A percentile compares a stretch with the other conserved stretches of the same genome.
These are phyloP conservation scores for Drosophila anomelani DNA, from an alignment of 2,888 invertebrate genomes.

Conservation along the genomic window DNA sequence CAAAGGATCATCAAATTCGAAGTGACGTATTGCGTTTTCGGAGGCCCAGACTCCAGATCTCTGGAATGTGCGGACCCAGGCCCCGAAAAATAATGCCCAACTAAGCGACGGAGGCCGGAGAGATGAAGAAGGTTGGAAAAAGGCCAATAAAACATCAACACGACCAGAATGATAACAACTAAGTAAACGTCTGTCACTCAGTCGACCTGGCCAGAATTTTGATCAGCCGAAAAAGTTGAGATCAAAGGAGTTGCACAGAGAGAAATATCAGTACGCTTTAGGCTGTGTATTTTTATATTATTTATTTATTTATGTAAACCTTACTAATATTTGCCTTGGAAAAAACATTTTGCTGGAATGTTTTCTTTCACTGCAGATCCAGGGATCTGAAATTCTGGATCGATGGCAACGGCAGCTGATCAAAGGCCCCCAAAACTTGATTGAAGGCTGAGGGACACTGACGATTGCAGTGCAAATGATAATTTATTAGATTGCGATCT, in stretches of 20 bases:
- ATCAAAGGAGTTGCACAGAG: conserved; percentile 8
- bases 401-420: conserved; percentile 69
- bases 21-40: conserved; percentile 69
- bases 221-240: conserved; percentile 68
- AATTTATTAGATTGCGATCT: conserved; percentile 79
- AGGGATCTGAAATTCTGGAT: conserved; percentile 8
- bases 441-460: conserved; percentile 69
- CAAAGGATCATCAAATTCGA: conserved; percentile 75
- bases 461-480: conserved; percentile 81
- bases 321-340: neutral
- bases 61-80: conserved; percentile 55
- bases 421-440: conserved; percentile 71
- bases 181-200: conserved; percentile 78
- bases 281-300: neutral
- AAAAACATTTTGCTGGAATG: neutral
- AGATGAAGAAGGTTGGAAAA: conserved; percentile 27
- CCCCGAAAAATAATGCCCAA: conserved; percentile 40
- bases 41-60: conserved; percentile 24
- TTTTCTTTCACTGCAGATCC: conserved; percentile 5
- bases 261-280: neutral
- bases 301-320: neutral
- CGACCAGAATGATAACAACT: conserved; percentile 79
- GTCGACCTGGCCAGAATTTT: conserved; percentile 71
- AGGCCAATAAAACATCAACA: conserved; percentile 79
- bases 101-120: conserved; percentile 17